Evolutionary conservation across 2,888 invertebrate species (phyloP), one percentile per base, ranked within the genome.

Genomic region (Mallateleia sp.): DNA sequence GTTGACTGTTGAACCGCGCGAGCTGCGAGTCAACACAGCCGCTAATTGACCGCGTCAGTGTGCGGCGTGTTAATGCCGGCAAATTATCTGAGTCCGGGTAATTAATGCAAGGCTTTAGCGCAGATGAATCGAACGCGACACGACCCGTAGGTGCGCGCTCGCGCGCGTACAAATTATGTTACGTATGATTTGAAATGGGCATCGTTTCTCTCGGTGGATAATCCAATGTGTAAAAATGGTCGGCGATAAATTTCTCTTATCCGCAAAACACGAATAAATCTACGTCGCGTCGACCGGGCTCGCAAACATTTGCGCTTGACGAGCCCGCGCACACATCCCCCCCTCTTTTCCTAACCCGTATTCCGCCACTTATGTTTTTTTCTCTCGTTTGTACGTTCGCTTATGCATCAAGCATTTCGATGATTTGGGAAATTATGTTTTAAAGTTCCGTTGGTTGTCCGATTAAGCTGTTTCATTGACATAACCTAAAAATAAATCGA

Each of bases 181-280:
- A 80, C 80, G 69, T 79, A 78, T 83, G 85, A 88, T 85, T 83
- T 67, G 83, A 83, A 83, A 83, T 77, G 77, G 88, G 85, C 79
- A 77, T 64, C 79, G 82, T 77, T 88, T 83, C 89, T 86, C 79
- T 67, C 85, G 64, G 66, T 80, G 89, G 90, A 90, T 91, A 91
- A 90, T 91, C 88, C 90, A 89, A 87, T 90, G 89, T 88, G 89
- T 91, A 91, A 91, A 92, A 91, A 91, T 91, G 87, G 91, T 90
- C 77, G 88, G 82, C 90, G 88, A 92, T 92, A 91, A 92, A 92
- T 92, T 92, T 89, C 91, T 90, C 91, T 91, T 91, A 92, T 91
- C 90, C 89, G 89, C 90, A 91, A 91, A 92, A 92, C 90, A 90
- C 88, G 90, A 90, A 92, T 91, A 92, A 92, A 91, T 92, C 92